phyloP scores from a whole-genome alignment of 2,888 invertebrate species.

The Papilio protenor region DNA sequence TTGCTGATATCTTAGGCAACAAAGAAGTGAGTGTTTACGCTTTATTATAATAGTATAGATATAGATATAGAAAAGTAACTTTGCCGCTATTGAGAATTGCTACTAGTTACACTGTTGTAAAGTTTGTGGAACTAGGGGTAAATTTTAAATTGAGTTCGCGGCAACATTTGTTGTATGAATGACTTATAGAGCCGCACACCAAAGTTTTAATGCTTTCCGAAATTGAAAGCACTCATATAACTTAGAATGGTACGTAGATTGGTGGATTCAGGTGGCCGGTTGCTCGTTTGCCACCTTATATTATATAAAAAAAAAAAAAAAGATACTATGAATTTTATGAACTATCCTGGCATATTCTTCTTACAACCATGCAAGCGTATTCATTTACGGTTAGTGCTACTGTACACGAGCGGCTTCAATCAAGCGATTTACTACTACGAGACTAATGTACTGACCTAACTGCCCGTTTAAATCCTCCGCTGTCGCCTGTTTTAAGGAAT shows the following conservation, averaged over 20 bases:
- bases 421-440: too few relatives aligned
- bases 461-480: neutral
- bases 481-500: neutral
- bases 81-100: neutral
- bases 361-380: neutral
- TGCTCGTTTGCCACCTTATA: too few relatives aligned
- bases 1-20: too few relatives aligned
- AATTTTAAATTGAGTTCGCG: slow-evolving; percentile 34
- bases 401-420: too few relatives aligned
- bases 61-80: neutral
- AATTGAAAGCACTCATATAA: neutral
- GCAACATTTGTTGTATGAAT: slow-evolving; percentile 28
- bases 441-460: too few relatives aligned
- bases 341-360: neutral
- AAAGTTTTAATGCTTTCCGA: slow-evolving; percentile 23
- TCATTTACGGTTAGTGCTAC: too few relatives aligned
- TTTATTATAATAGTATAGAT: too few relatives aligned
- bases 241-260: neutral
- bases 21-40: too few relatives aligned
- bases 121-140: slow-evolving; percentile 12
- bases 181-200: neutral
- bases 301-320: too few relatives aligned
- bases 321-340: neutral
- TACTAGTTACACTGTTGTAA: slow-evolving; percentile 10
- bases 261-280: too few relatives aligned